Percentiles rank a stretch among this genome's conserved stretches.
phyloP scores from a whole-genome alignment of 2,797 vertebrate species.

The Falco biarmicus region DNA sequence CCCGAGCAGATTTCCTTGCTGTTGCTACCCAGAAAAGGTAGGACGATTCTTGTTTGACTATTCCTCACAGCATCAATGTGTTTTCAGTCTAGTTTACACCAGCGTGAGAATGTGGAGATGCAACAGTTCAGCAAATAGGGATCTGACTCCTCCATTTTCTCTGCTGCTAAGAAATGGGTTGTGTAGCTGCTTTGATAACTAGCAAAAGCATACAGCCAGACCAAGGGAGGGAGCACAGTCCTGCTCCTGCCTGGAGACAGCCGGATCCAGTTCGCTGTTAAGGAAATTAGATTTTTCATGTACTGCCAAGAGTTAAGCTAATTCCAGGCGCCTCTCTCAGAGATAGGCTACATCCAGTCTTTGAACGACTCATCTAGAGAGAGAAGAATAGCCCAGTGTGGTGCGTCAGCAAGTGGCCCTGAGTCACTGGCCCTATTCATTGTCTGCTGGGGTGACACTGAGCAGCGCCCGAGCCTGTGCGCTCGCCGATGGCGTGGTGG shows the following conservation, averaged over 20 bases:
- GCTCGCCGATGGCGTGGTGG: accelerated
- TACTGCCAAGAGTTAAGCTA: slow-evolving; percentile 47
- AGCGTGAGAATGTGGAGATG: not conserved
- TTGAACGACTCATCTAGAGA: not conserved
- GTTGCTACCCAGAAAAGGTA: not conserved
- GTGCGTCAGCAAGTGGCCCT: slow-evolving; percentile 40
- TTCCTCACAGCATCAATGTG: not conserved
- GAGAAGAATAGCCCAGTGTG: slow-evolving; percentile 35
- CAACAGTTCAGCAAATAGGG: not conserved
- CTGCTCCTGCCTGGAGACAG: not conserved
- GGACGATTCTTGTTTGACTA: not conserved
- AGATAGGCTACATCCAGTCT: slow-evolving; percentile 32
- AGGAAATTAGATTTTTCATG: slow-evolving; percentile 49
- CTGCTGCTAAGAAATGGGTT: not conserved
- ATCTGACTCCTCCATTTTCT: not conserved
- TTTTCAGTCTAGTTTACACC: not conserved
- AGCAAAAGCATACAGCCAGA: not conserved
- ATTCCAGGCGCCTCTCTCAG: slow-evolving; percentile 12
- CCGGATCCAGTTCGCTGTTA: not conserved
- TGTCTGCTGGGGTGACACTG: not conserved
- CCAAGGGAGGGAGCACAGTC: not conserved
- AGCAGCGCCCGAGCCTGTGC: not conserved
- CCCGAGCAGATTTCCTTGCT: not conserved
- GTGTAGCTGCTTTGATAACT: not conserved
- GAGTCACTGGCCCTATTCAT: slow-evolving; percentile 12